phyloP scores from a whole-genome alignment of 2,113 vertebrate genomes.

The Peromyscus californicus region DNA sequence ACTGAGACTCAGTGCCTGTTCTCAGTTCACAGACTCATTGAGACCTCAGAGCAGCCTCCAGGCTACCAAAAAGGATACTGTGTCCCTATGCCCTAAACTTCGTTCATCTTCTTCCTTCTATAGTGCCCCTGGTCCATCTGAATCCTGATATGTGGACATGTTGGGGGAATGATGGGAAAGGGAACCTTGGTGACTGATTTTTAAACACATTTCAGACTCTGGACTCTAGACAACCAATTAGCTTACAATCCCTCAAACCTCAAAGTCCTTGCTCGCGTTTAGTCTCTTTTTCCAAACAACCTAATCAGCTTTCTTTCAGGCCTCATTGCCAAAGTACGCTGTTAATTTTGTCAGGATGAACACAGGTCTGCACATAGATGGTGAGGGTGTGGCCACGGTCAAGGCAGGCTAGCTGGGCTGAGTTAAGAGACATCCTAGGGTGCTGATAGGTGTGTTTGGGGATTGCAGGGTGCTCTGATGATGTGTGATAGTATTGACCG shows the following conservation, averaged over 20 bases:
- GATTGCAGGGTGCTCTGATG: neutral
- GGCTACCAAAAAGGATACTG: neutral
- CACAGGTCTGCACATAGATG: neutral
- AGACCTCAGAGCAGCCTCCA: neutral
- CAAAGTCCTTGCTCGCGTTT: neutral
- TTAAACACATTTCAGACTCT: neutral
- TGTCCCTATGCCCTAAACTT: neutral
- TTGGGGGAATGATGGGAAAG: neutral
- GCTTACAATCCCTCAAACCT: neutral
- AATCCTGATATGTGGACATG: neutral
- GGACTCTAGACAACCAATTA: neutral
- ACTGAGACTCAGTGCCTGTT: neutral
- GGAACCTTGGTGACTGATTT: neutral
- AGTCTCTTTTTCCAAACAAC: neutral
- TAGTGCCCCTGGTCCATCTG: neutral
- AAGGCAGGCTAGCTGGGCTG: neutral
- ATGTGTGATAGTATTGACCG: neutral
- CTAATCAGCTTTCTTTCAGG: neutral
- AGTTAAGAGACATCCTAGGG: neutral
- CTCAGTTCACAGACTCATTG: neutral
- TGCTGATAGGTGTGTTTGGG: neutral
- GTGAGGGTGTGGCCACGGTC: neutral
- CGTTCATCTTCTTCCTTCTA: neutral
- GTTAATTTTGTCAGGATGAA: neutral
- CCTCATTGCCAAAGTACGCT: neutral